Percentiles rank a stretch among this genome's conserved stretches.
phyloP scores from a whole-genome alignment of 1,140 invertebrate genomes.

The Drosophila kikkawai region DNA sequence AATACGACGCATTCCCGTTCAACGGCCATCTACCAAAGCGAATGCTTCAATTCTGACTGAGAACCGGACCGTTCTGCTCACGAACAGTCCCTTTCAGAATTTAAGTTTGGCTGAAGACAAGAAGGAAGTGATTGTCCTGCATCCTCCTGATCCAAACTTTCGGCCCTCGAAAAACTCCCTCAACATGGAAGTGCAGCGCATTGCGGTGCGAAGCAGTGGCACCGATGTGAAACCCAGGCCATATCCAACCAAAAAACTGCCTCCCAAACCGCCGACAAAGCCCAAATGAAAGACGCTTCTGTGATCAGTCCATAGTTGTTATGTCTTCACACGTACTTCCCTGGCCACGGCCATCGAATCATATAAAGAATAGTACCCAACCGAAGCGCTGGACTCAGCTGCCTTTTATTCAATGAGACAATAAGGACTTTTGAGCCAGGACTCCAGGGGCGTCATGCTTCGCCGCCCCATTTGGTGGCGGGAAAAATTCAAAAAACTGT shows the following conservation, averaged over 20 bases:
- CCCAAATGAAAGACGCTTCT: constrained; percentile 7
- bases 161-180: constrained; percentile 56
- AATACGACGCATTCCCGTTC: constrained; percentile 3
- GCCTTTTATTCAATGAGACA: constrained; percentile 38
- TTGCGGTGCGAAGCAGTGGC: constrained; percentile 1
- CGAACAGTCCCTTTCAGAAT: constrained; percentile 29
- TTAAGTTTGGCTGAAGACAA: constrained; percentile 7
- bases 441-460: constrained; percentile 49
- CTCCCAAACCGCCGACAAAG: constrained; percentile 24
- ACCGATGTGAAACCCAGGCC: background rate
- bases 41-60: background rate
- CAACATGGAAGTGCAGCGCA: constrained; percentile 10
- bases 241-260: background rate
- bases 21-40: constrained; percentile 8
- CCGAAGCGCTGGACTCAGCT: constrained; percentile 44
- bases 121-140: constrained; percentile 46
- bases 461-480: constrained; percentile 17
- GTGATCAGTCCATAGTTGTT: constrained; percentile 34
- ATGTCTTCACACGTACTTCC: constrained; percentile 40
- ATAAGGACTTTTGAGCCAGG: constrained; percentile 6
- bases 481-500: background rate
- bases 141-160: constrained; percentile 47
- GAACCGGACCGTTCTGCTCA: background rate
- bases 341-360: constrained; percentile 8
- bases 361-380: constrained; percentile 42